Evolutionary conservation across 2,797 vertebrate species (phyloP).

Genomic region (Argyrosomus regius): DNA sequence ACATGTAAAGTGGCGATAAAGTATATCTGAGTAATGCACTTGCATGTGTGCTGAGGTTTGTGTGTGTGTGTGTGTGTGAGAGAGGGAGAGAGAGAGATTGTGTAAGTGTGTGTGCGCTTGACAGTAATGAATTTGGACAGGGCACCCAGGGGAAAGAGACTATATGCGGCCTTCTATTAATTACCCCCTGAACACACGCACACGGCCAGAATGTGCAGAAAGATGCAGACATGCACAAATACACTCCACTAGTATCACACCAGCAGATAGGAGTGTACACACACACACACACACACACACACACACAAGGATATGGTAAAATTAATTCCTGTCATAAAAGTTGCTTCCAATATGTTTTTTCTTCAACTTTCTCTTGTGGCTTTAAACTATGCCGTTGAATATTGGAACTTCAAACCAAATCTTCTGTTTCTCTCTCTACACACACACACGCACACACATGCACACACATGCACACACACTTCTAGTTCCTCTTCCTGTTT

Average conservation of each 20-base stretch:
- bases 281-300: neutral
- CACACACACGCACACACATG: neutral
- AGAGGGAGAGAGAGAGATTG: too few species aligned
- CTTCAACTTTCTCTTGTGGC: neutral
- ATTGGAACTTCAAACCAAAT: neutral
- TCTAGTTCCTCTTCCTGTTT: neutral
- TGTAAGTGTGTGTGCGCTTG: constrained; percentile 35
- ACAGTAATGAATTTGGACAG: constrained; percentile 68
- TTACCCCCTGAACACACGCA: constrained; percentile 51
- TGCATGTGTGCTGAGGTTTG: constrained; percentile 25
- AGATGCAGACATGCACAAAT: constrained; percentile 35
- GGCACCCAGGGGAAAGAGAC: constrained; percentile 55
- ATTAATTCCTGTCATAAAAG: neutral
- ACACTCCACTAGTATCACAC: neutral
- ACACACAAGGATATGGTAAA: constrained; percentile 1
- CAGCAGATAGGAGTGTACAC: neutral
- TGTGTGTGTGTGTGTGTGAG: constrained; percentile 14
- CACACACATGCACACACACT: neutral
- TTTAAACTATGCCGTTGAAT: neutral
- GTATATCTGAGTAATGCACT: constrained; percentile 23
- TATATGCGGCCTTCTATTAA: constrained; percentile 66
- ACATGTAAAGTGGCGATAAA: constrained; percentile 5
- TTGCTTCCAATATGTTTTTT: neutral
- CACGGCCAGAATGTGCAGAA: constrained; percentile 33
- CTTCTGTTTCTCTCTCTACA: neutral